These are phyloP conservation scores for Crotalus adamanteus DNA, from an alignment of 2,797 vertebrate species.

Conservation along the genomic window DNA sequence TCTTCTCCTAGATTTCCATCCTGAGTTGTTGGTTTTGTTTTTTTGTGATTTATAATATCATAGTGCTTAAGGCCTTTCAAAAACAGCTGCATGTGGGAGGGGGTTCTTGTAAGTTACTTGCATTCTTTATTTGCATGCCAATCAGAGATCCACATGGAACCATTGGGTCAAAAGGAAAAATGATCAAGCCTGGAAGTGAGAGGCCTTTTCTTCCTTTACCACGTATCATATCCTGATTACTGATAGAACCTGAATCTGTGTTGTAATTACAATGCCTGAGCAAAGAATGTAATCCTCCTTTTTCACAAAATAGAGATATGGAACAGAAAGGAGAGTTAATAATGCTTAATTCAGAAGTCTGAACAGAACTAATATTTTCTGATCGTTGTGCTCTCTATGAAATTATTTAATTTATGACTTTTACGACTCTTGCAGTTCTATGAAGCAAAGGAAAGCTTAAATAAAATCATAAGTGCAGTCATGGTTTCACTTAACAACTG, in stretches of 20 bases:
- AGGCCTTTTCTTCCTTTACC: not conserved
- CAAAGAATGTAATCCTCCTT: not conserved
- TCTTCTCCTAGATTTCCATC: not conserved
- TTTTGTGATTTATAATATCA: not conserved
- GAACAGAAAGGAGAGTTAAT: not conserved
- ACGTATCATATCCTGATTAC: not conserved
- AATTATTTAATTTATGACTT: not conserved
- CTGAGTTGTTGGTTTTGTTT: not conserved
- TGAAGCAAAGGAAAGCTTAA: not conserved
- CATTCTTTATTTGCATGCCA: not conserved
- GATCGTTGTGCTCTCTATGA: not conserved
- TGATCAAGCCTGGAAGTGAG: not conserved
- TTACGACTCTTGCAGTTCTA: not conserved
- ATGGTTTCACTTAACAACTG: not conserved
- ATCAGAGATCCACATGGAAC: not conserved
- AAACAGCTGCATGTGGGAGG: not conserved
- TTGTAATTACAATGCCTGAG: not conserved
- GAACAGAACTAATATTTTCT: not conserved
- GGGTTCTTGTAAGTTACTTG: not conserved
- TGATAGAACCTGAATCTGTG: not conserved
- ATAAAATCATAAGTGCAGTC: not conserved
- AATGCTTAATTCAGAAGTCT: not conserved
- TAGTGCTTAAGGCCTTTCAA: slow-evolving; percentile 10
- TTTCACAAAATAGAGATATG: not conserved
- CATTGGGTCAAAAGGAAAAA: not conserved